Evolutionary conservation across 2,113 vertebrate species (phyloP).

Genomic region (Caloenas nicobarica): DNA sequence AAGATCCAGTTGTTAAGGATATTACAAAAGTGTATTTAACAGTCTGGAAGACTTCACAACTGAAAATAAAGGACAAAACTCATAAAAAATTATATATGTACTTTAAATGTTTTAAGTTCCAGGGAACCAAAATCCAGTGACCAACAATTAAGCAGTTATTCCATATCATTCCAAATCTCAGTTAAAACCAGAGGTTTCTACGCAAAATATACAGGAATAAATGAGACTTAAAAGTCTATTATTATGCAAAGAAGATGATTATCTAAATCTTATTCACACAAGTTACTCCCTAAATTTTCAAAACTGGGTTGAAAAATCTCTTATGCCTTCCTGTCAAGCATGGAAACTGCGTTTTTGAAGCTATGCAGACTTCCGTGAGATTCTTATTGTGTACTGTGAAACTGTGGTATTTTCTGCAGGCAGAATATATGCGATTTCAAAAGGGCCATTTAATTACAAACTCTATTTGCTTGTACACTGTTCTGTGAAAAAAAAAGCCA

Average conservation of each 20-base stretch:
- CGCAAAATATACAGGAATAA: background rate
- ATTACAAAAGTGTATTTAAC: background rate
- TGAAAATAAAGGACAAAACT: background rate
- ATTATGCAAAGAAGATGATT: background rate
- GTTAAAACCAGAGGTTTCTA: background rate
- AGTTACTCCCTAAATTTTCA: background rate
- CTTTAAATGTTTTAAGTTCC: background rate
- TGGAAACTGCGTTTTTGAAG: background rate
- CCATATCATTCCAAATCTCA: background rate
- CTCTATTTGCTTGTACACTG: background rate
- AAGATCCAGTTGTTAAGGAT: background rate
- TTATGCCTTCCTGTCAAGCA: background rate
- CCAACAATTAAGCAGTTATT: background rate
- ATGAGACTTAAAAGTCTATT: background rate
- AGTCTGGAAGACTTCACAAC: background rate
- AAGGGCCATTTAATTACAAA: background rate
- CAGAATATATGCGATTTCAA: background rate
- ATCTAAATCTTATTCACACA: background rate
- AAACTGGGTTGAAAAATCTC: background rate
- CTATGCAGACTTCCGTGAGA: background rate
- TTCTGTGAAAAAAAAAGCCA: background rate
- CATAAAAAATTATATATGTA: background rate
- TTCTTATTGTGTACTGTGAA: background rate
- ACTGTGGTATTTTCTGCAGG: background rate
- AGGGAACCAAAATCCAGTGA: background rate